These are phyloP conservation scores for Phaedon cochleariae DNA, from an alignment of 2,888 invertebrate genomes.

Conservation along the genomic window DNA sequence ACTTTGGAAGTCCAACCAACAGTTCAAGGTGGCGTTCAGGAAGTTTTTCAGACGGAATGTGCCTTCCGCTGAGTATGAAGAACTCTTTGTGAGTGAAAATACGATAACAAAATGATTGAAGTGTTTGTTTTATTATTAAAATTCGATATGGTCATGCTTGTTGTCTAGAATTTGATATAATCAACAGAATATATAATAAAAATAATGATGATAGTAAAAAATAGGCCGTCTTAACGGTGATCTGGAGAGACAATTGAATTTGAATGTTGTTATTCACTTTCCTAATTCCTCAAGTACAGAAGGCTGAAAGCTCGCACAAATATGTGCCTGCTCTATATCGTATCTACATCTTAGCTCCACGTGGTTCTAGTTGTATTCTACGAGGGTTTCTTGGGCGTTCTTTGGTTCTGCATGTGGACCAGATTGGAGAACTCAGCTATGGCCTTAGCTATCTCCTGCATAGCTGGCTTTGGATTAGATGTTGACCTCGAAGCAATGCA, in stretches of 20 bases:
- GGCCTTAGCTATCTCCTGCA: slow-evolving; percentile 35
- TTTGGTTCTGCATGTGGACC: slow-evolving; percentile 38
- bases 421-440: slow-evolving; percentile 35
- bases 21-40: slow-evolving; percentile 32
- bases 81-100: slow-evolving; percentile 25
- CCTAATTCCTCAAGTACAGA: slow-evolving; percentile 32
- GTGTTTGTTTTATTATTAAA: too few relatives aligned
- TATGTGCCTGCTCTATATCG: slow-evolving; percentile 34
- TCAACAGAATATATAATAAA: too few relatives aligned
- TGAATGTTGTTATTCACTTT: too few relatives aligned
- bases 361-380: slow-evolving; percentile 34
- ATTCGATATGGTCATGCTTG: neutral
- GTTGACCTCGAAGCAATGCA: slow-evolving; percentile 30
- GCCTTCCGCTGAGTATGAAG: slow-evolving; percentile 26
- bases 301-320: slow-evolving; percentile 34
- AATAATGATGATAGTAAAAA: too few relatives aligned
- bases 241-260: too few relatives aligned
- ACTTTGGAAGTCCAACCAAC: slow-evolving; percentile 31
- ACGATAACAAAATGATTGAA: slow-evolving; percentile 6
- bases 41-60: slow-evolving; percentile 30
- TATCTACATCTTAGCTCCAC: slow-evolving; percentile 37
- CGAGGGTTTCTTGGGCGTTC: slow-evolving; percentile 15
- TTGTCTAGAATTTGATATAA: neutral
- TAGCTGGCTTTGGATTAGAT: slow-evolving; percentile 38
- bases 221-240: too few relatives aligned